These are phyloP conservation scores for Actenoides lindsayi DNA, from an alignment of 2,113 vertebrate genomes.

Conservation along the genomic window DNA sequence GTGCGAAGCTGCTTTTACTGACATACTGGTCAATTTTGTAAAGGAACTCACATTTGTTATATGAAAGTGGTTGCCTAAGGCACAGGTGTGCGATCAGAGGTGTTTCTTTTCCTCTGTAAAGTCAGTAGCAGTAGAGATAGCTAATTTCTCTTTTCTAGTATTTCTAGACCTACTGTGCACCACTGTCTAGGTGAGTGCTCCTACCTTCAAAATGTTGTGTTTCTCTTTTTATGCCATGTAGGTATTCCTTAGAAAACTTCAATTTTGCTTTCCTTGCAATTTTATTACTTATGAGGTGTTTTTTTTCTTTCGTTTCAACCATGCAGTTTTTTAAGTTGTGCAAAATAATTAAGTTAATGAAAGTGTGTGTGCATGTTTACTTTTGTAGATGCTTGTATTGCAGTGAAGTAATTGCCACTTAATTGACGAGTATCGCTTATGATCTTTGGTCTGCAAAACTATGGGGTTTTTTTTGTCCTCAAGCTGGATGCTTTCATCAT, in stretches of 20 bases:
- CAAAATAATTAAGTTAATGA: neutral
- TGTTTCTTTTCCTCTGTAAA: neutral
- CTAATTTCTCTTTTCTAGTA: neutral
- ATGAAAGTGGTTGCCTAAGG: neutral
- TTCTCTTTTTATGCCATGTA: neutral
- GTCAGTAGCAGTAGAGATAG: neutral
- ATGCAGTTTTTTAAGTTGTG: neutral
- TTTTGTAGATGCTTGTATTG: neutral
- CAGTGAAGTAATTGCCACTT: neutral
- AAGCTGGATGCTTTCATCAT: rapidly evolving
- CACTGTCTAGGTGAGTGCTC: neutral
- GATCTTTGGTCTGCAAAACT: neutral
- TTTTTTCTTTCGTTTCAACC: neutral
- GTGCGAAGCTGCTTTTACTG: neutral
- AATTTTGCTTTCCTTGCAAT: neutral
- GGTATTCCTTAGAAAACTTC: neutral
- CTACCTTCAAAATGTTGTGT: neutral
- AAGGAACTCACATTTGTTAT: neutral
- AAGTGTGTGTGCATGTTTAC: neutral
- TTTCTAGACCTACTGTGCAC: neutral
- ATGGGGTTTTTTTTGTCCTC: neutral
- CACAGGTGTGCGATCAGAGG: neutral
- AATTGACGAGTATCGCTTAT: rapidly evolving
- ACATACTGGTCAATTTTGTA: neutral
- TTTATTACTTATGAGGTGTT: neutral